These are phyloP conservation scores for Tridacna crocea DNA, from an alignment of 2,888 invertebrate genomes.

Conservation along the genomic window DNA sequence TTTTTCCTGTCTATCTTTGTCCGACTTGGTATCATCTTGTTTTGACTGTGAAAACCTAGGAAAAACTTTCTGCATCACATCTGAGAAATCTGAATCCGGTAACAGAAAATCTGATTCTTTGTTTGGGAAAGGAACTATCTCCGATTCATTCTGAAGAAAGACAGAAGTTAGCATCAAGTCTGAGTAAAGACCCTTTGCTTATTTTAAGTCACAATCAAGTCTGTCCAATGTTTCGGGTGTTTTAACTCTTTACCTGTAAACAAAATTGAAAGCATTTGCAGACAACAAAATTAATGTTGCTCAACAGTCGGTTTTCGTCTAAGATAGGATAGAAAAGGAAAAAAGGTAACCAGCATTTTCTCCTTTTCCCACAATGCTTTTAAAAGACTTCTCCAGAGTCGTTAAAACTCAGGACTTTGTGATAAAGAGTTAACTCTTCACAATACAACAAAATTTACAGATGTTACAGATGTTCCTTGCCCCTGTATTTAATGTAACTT, in stretches of 20 bases:
- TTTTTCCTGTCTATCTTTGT: conserved; percentile 54
- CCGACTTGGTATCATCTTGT: conserved; percentile 39
- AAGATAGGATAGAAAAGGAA: neutral
- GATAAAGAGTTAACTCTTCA: too few relatives aligned
- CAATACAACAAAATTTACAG: too few relatives aligned
- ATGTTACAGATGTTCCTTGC: too few relatives aligned
- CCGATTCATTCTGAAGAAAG: conserved; percentile 80
- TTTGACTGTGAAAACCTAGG: conserved; percentile 60
- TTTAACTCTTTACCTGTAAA: neutral
- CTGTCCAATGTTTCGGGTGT: too few relatives aligned
- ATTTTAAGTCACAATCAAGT: too few relatives aligned
- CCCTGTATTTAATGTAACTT: too few relatives aligned
- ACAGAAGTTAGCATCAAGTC: neutral
- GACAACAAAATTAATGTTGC: neutral
- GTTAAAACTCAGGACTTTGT: too few relatives aligned
- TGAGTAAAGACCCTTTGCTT: too few relatives aligned
- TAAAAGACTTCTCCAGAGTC: neutral
- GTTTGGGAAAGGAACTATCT: conserved; percentile 81
- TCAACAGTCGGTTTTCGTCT: neutral
- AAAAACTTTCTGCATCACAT: conserved; percentile 66
- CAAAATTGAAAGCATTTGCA: conserved; percentile 5
- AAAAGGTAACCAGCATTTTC: neutral
- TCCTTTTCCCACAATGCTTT: neutral
- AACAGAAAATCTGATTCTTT: conserved; percentile 75
- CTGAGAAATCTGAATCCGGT: conserved; percentile 68